Evolutionary conservation across 1,140 invertebrate genomes (phyloP), one percentile per base, ranked within the genome.

Genomic region (Neoseiulus cucumeris): DNA sequence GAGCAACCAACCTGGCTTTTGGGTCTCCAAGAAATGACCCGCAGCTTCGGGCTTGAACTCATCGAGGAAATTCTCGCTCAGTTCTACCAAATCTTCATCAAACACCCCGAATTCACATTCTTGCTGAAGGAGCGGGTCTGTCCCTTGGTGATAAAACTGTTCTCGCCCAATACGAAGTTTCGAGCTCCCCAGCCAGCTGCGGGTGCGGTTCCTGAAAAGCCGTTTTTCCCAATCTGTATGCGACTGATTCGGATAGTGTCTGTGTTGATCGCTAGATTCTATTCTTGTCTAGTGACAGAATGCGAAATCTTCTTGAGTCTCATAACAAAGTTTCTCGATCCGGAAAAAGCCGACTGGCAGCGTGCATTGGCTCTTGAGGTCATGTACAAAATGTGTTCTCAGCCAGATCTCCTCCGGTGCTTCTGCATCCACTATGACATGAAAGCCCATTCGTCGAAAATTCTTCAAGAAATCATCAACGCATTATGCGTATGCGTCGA

Each of bases 271-370:
- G 87, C 90, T 74, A 87, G 91, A 74, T 98, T 96, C 78, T 93
- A 97, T 74, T 82, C 82, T 20, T 79, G 95, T 68, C 76, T 98
- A 79, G 91, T 89, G 20, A 97, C 93, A 4, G 94, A 98, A 76
- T 96, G 92, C 77, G 95, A 98, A 79, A 98, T 98, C 72, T 97
- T 98, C 76, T 79, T 98, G 45, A 95, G 92, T 0, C 78, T 98
- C 39, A 87, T 98, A 42, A 89, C 98, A 4, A 96, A 97, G 75
- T 97, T 98, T 78, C 75, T 98, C 73, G 92, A 97, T 77, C 86
- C 87, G 12, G 94, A 98, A 71, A 94, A 95, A 76, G 89, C 91
- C 28, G 80, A 84, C 45, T 98, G 95, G 94, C 93, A 98, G 74
- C 79, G 93, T 65, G 88, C 90, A 17, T 75, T 96, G 45, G 92